These are phyloP conservation scores for Madoqua kirkii DNA, from an alignment of 2,113 vertebrate species.

Conservation along the genomic window DNA sequence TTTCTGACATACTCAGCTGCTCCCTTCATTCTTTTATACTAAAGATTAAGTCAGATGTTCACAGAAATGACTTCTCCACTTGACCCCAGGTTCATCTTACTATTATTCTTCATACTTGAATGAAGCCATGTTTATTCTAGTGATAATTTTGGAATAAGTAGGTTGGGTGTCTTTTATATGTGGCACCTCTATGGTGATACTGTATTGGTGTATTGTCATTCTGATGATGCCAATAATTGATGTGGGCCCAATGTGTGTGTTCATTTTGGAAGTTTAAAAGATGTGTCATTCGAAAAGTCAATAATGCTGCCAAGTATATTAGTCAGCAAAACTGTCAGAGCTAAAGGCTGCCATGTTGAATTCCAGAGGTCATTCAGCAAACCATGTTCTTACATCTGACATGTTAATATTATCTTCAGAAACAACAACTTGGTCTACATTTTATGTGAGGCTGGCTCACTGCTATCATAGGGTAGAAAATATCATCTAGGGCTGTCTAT, in stretches of 20 bases:
- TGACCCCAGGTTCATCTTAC: not conserved
- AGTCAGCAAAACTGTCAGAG: not conserved
- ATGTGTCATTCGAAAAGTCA: not conserved
- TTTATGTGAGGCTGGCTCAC: not conserved
- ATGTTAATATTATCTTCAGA: not conserved
- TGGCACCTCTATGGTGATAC: not conserved
- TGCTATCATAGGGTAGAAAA: not conserved
- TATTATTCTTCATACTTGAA: not conserved
- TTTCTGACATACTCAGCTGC: not conserved
- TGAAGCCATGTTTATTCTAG: not conserved
- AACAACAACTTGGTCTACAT: not conserved
- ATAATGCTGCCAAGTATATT: not conserved
- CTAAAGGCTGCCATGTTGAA: not conserved
- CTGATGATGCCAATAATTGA: slow-evolving; percentile 20
- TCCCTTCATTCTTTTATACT: not conserved
- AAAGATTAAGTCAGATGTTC: not conserved
- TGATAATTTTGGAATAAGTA: not conserved
- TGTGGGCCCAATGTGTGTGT: not conserved
- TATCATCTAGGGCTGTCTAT: not conserved
- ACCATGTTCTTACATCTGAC: not conserved
- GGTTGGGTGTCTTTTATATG: not conserved
- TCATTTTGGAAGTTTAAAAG: not conserved
- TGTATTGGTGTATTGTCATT: slow-evolving; percentile 3
- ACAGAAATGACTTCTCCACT: not conserved
- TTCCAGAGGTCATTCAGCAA: slow-evolving; percentile 19